Percentiles rank a stretch among this genome's conserved stretches.
These are phyloP conservation scores for Neolamprologus modestus DNA, from an alignment of 2,113 vertebrate genomes.

Conservation along the genomic window DNA sequence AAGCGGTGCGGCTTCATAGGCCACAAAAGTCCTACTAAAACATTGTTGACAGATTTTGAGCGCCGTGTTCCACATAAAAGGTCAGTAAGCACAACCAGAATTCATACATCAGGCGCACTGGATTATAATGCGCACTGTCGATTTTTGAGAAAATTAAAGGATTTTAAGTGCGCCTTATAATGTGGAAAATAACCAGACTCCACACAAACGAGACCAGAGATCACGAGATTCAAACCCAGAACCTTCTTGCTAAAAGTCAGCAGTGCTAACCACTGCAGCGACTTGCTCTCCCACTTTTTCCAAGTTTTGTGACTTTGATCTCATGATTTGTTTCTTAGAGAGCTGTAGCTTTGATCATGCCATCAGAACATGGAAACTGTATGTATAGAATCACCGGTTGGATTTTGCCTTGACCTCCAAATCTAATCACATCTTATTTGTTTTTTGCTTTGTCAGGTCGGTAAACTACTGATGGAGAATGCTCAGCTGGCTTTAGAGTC, in stretches of 20 bases:
- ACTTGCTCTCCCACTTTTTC: neutral
- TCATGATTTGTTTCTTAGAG: neutral
- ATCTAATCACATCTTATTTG: neutral
- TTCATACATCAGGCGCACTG: neutral
- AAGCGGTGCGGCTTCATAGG: accelerated
- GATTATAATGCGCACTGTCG: accelerated
- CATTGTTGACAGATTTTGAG: neutral
- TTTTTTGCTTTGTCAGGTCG: slow-evolving; percentile 54
- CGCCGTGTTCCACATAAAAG: neutral
- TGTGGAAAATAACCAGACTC: neutral
- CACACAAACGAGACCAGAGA: accelerated
- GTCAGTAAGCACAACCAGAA: neutral
- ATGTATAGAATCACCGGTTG: neutral
- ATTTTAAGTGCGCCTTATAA: accelerated
- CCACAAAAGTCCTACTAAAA: neutral
- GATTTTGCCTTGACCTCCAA: neutral
- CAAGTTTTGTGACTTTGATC: neutral
- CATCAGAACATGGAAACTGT: neutral
- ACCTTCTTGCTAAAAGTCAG: neutral
- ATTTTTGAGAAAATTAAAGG: neutral
- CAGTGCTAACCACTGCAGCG: accelerated
- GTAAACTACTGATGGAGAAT: slow-evolving; percentile 61
- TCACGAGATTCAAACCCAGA: neutral
- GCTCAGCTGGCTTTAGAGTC: slow-evolving; percentile 59
- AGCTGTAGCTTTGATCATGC: neutral